Evolutionary conservation across 2,797 vertebrate genomes (phyloP).

Genomic region (Etheostoma perlongum): DNA sequence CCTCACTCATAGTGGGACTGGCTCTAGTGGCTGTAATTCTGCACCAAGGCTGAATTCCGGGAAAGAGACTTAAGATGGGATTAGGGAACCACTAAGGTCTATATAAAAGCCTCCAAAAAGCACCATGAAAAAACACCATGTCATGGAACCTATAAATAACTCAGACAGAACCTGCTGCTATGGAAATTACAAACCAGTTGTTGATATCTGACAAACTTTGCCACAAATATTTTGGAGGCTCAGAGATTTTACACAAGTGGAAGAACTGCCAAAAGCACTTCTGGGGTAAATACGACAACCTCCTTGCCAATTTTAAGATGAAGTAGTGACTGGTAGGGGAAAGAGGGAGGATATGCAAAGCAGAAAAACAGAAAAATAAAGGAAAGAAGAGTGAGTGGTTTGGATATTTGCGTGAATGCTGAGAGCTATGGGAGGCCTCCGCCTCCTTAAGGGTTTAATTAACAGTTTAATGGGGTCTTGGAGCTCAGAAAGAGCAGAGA

Average conservation of each 20-base stretch:
- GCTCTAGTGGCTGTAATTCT: too few relatives aligned
- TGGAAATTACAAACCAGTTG: slow-evolving; percentile 28
- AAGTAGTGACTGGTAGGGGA: neutral
- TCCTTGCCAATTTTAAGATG: neutral
- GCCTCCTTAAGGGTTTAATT: slow-evolving; percentile 74
- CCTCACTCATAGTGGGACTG: too few relatives aligned
- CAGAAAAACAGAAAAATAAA: slow-evolving; percentile 6
- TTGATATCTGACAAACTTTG: slow-evolving; percentile 24
- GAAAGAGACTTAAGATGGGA: too few relatives aligned
- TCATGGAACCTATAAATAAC: slow-evolving; percentile 21
- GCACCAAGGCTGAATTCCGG: too few relatives aligned
- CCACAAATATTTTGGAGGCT: slow-evolving; percentile 23
- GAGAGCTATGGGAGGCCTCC: slow-evolving; percentile 23
- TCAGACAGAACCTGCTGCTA: neutral
- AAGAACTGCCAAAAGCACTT: slow-evolving; percentile 15
- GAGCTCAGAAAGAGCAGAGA: slow-evolving; percentile 48
- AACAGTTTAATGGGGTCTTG: slow-evolving; percentile 72
- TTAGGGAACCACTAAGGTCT: too few relatives aligned
- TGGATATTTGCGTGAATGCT: slow-evolving; percentile 44
- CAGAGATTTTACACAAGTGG: neutral
- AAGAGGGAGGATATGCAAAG: neutral
- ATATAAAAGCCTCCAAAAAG: too few relatives aligned
- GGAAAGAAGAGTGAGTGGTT: slow-evolving; percentile 34
- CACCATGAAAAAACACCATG: too few relatives aligned
- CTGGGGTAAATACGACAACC: slow-evolving; percentile 18